Conservation (phyloP, 2,797 vertebrate genomes). For the Lithobates sylvaticus region DNA sequence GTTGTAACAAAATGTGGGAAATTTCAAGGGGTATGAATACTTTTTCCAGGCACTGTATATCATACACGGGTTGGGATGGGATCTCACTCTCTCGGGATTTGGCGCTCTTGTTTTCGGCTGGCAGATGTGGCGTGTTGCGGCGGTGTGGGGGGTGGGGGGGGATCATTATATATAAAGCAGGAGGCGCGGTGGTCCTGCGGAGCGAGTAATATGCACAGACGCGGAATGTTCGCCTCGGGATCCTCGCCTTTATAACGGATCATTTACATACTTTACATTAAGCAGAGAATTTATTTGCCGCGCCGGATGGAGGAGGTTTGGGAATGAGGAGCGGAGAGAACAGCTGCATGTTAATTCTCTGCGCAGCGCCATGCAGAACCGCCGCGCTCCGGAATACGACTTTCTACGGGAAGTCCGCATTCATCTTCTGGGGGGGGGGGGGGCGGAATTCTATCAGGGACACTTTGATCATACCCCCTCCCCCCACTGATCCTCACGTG, state of each 20-base stretch:
- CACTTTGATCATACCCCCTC: background rate
- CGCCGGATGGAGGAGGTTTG: background rate
- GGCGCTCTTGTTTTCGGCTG: background rate
- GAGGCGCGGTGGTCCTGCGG: background rate
- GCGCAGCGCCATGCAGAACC: background rate
- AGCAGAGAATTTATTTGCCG: background rate
- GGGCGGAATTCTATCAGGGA: background rate
- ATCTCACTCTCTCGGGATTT: too few relatives aligned
- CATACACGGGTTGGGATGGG: too few relatives aligned
- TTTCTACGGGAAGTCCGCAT: background rate
- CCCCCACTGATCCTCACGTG: background rate
- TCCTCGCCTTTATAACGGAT: background rate
- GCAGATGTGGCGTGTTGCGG: background rate
- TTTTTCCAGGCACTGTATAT: too few relatives aligned
- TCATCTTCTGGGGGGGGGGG: background rate
- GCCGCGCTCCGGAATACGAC: background rate
- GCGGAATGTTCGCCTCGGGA: background rate
- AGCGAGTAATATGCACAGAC: slow-evolving; percentile 6
- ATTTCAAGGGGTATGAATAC: too few relatives aligned
- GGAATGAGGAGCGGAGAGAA: background rate
- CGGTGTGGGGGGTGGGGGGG: background rate
- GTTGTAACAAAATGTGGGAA: too few relatives aligned
- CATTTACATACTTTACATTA: background rate
- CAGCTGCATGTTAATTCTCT: slow-evolving; percentile 23
- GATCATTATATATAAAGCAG: slow-evolving; percentile 5